Base-by-base conservation (phyloP, 2,888 invertebrate genomes). In the Agrotis segetum region DNA sequence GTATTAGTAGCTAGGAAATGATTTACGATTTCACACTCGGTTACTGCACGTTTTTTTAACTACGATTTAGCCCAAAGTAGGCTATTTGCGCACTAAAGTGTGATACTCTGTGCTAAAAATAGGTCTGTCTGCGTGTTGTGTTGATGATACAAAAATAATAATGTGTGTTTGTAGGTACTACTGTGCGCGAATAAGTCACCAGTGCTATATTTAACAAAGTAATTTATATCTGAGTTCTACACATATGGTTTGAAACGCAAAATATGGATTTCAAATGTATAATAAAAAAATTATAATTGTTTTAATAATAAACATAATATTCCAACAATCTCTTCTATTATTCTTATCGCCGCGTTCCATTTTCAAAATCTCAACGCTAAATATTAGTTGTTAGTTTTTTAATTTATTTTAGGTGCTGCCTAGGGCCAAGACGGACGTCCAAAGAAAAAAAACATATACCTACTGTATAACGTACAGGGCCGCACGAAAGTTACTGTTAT, bases 401-500 rank as follows among this genome's bases (percentile, higher is more conserved):
- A 89, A 92, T 90, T 91, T 88, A 89, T 89, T 89, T 89, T 87
- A 89, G 90, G 87, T 87, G 86, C 67, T 77, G 79, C 73, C 86
- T 85, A 85, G 91, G 92, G 89, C 91, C 88, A 90, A 92, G 90
- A 89, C 91, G 91, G 88, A 90, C 91, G 88, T 87, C 89, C 88
- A 89, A 91, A 89, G 90, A 88, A 91, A 93, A 91, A 92, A 89
- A 83, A 90, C 85, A 88, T 86, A 88, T 92, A 93, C 91, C 91
- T 94, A 94, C 91, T 89, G 88, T 91, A 92, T 91, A 92, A 88
- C 90, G 90, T 89, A 90, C 87, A 93, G 94, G 92, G 92, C 91
- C 92, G 94, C 94, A 96, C 95, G 94, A 96, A 96, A 96, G 96
- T 96, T 96, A 96, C 96, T 96, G 96, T 96, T 96, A 96, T 96